These are phyloP conservation scores for Trichogramma evanescens DNA, from an alignment of 2,888 invertebrate genomes.

Conservation along the genomic window DNA sequence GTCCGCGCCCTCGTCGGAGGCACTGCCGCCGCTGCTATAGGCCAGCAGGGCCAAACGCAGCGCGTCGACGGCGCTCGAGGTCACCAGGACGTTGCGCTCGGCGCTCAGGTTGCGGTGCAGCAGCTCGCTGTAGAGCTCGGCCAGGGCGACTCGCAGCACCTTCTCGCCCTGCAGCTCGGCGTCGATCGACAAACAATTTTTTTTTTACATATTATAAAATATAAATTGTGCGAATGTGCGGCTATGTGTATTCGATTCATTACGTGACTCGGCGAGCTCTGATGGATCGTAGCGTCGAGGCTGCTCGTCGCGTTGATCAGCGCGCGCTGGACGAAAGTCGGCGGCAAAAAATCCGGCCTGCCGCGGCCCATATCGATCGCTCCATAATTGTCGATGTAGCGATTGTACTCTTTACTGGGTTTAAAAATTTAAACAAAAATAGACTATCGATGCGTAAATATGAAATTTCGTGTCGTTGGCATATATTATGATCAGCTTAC, in stretches of 20 bases:
- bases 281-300: constrained; percentile 71
- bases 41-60: constrained; percentile 80
- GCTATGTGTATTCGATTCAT: constrained; percentile 41
- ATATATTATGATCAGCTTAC: no score
- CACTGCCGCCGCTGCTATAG: constrained; percentile 70
- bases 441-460: no score
- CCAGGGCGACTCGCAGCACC: constrained; percentile 73
- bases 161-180: constrained; percentile 73
- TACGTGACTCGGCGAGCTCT: constrained; percentile 91
- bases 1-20: constrained; percentile 78
- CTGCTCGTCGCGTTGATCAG: constrained; percentile 61
- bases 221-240: no score
- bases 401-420: constrained; percentile 74
- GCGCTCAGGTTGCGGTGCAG: constrained; percentile 73
- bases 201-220: background rate
- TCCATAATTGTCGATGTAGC: constrained; percentile 37
- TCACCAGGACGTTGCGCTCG: constrained; percentile 77
- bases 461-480: no score
- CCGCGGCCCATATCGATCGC: constrained; percentile 87
- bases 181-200: background rate
- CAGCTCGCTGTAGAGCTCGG: constrained; percentile 76
- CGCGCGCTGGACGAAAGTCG: constrained; percentile 72
- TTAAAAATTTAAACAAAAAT: constrained; percentile 38
- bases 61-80: constrained; percentile 90
- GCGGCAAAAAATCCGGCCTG: constrained; percentile 86